Evolutionary conservation across 2,888 invertebrate genomes (phyloP), one percentile per base, ranked within the genome.

Genomic region (Isoperla grammatica): DNA sequence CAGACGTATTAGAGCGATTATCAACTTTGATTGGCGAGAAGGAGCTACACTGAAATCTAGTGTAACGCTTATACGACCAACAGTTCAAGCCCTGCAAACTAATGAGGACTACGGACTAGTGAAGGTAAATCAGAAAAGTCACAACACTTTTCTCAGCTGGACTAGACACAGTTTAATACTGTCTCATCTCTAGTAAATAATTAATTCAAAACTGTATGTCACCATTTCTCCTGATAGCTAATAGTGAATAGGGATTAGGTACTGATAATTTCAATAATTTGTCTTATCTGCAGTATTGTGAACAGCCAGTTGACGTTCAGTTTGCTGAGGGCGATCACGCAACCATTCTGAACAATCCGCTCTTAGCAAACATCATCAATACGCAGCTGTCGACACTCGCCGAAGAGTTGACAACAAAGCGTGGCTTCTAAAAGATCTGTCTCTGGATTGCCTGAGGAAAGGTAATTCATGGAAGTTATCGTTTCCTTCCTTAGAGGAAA

Each of bases 251-350:
- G n/a, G n/a, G n/a, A n/a, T n/a, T n/a, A n/a, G n/a, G n/a, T 29
- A 8, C 29, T 8, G 29, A 29, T 29, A 29, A 8, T 29, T 29
- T 29, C 29, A 29, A 29, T 8, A 8, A 29, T 6, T n/a, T 6
- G 56, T 55, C 29, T 59, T 48, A 58, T 49, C 71, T 70, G 20
- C 66, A 77, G 70, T 71, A 79, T 20, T 83, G 84, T 0, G 78
- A 78, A 22, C 76, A 78, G 0, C 76, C 76, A 2, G 78, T 87
- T 0, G 78, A 78, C 1, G 75, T 88, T 0, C 79, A 82, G 67
- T 79, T 78, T 49, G 75, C 87, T n/a, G 86, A 87, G 68, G 90
- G 89, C 9, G 85, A 86, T 69, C 90, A 90, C 68, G 71, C 80
- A 0, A 82, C 82, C 42, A 86, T 90, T 67, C 69, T 89, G 65